These are phyloP conservation scores for Pseudanteris insignis DNA, from an alignment of 2,888 invertebrate species.

Conservation along the genomic window DNA sequence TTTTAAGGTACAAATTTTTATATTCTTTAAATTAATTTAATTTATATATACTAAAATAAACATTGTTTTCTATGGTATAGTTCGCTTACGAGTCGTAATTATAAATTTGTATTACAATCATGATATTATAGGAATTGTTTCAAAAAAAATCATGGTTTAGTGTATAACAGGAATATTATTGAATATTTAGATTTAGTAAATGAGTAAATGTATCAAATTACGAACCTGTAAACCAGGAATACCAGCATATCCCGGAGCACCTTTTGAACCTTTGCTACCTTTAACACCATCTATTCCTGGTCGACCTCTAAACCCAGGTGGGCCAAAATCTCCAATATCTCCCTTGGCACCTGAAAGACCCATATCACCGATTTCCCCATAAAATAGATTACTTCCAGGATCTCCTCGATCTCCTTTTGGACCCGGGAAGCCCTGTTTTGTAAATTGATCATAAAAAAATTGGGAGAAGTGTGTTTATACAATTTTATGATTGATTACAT, in stretches of 20 bases:
- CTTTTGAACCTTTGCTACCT: constrained; percentile 65
- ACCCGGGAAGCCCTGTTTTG: constrained; percentile 67
- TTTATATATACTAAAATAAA: too few relatives aligned
- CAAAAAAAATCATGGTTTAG: background rate
- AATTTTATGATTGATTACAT: too few relatives aligned
- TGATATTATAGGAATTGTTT: background rate
- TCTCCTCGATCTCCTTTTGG: constrained; percentile 73
- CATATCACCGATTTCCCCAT: constrained; percentile 70
- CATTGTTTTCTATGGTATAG: background rate
- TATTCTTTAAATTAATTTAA: too few relatives aligned
- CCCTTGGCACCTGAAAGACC: constrained; percentile 62
- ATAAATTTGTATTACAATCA: too few relatives aligned
- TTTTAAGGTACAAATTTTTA: too few relatives aligned
- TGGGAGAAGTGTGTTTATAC: too few relatives aligned
- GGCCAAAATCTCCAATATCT: constrained; percentile 65
- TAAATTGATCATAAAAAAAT: background rate
- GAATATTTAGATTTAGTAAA: too few relatives aligned
- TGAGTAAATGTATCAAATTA: background rate
- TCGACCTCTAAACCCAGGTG: constrained; percentile 57
- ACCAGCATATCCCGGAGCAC: constrained; percentile 69
- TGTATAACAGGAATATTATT: too few relatives aligned
- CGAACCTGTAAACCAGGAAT: constrained; percentile 65
- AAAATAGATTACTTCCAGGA: constrained; percentile 68
- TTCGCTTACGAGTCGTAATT: too few relatives aligned
- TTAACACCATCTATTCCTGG: constrained; percentile 58